A percentile compares a stretch with the other conserved stretches of the same genome.
Conservation (phyloP, 2,888 invertebrate genomes). For the Alentia gelatinosa region DNA sequence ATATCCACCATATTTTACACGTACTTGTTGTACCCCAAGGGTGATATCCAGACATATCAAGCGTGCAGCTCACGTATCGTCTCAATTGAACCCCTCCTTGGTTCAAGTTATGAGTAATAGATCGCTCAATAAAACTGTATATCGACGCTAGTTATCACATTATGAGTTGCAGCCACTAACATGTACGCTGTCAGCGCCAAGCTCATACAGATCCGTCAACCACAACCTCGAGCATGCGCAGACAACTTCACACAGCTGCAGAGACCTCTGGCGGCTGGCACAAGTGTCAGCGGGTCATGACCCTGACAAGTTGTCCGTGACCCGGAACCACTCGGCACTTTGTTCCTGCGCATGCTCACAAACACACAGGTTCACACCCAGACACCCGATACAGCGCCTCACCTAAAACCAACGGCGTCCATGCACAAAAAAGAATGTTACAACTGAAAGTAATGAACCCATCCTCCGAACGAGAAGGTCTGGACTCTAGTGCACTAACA, state of each 20-base stretch:
- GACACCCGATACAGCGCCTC: not conserved
- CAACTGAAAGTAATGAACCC: no score
- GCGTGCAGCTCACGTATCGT: no score
- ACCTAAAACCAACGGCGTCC: not conserved
- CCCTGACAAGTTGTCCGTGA: conserved; percentile 39
- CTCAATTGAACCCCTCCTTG: no score
- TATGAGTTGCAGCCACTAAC: no score
- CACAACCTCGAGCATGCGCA: conserved; percentile 1
- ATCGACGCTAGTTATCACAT: no score
- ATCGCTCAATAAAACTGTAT: no score
- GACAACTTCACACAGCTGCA: conserved; percentile 38
- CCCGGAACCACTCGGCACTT: conserved; percentile 47
- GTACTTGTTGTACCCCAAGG: no score
- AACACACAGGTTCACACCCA: conserved; percentile 34
- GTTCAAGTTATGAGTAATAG: no score
- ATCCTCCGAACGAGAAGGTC: no score
- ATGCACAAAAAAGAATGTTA: not conserved
- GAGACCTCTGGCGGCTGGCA: conserved; percentile 31
- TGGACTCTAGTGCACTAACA: no score
- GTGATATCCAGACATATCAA: no score
- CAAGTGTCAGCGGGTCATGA: not conserved
- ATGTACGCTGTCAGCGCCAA: not conserved
- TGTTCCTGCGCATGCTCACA: conserved; percentile 19
- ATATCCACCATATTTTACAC: no score
- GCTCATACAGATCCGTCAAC: not conserved